A percentile compares a stretch with the other conserved stretches of the same genome.
Evolutionary conservation across 2,113 vertebrate species (phyloP).

Genomic region (Kryptolebias marmoratus): DNA sequence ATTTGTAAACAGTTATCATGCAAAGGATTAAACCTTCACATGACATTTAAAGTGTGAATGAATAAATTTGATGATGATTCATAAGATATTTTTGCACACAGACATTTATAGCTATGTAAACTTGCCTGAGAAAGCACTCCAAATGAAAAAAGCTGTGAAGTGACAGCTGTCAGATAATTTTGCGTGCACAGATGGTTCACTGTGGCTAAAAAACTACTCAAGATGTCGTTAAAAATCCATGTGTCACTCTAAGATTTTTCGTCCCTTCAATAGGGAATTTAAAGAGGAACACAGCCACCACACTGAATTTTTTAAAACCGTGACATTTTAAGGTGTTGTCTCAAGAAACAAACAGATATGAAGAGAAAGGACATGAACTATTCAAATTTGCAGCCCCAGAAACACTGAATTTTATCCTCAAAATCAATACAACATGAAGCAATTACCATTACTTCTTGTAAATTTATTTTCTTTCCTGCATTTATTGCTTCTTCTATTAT

Average conservation of each 20-base stretch:
- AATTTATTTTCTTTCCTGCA: neutral
- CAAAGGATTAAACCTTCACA: neutral
- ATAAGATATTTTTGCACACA: neutral
- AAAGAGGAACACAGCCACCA: neutral
- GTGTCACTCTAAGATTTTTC: slow-evolving; percentile 5
- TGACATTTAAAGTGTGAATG: neutral
- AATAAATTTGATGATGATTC: neutral
- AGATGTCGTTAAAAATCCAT: slow-evolving; percentile 25
- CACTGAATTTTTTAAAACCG: slow-evolving; percentile 2
- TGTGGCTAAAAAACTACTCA: slow-evolving; percentile 11
- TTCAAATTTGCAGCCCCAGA: neutral
- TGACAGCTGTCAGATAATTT: slow-evolving; percentile 45
- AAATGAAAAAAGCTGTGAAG: slow-evolving; percentile 25
- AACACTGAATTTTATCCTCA: neutral
- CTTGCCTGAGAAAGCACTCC: slow-evolving; percentile 6
- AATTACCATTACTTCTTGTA: no score
- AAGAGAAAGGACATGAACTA: neutral
- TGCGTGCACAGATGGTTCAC: slow-evolving; percentile 26
- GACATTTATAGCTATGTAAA: slow-evolving; percentile 27
- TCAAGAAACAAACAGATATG: neutral
- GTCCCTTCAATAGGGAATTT: neutral
- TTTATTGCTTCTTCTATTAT: no score
- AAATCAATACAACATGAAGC: no score
- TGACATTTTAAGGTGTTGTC: neutral
- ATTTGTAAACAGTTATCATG: neutral